Evolutionary conservation across 2,113 vertebrate genomes (phyloP).

Genomic region (Shinisaurus crocodilurus): DNA sequence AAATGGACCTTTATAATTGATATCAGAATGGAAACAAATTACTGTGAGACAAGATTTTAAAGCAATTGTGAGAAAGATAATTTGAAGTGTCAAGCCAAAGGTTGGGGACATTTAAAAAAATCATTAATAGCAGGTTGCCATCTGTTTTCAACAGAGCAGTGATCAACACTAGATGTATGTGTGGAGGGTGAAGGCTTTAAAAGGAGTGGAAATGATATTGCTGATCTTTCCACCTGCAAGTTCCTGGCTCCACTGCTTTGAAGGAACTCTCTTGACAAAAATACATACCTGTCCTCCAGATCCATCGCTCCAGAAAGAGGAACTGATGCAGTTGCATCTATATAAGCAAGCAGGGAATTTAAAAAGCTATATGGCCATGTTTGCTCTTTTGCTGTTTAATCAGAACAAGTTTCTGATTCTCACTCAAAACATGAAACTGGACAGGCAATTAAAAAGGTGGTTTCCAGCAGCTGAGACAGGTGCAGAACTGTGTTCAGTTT

Average conservation of each 20-base stretch:
- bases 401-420: not conserved
- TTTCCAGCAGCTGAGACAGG: not conserved
- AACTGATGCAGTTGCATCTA: no score
- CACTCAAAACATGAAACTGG: not conserved
- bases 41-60: not conserved
- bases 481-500: not conserved
- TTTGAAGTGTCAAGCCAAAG: not conserved
- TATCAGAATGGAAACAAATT: not conserved
- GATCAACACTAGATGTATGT: not conserved
- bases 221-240: not conserved
- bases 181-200: not conserved
- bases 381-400: not conserved
- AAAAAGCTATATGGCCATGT: not conserved
- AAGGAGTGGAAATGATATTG: not conserved
- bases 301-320: no score
- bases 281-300: not conserved
- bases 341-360: no score
- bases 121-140: not conserved
- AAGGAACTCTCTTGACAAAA: no score
- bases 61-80: not conserved
- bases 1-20: slow-evolving; percentile 15
- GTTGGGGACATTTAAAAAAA: not conserved
- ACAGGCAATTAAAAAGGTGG: not conserved
- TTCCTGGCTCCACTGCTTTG: not conserved
- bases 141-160: not conserved